These are phyloP conservation scores for Rhyacichthys aspro DNA, from an alignment of 2,797 vertebrate genomes.

Conservation along the genomic window DNA sequence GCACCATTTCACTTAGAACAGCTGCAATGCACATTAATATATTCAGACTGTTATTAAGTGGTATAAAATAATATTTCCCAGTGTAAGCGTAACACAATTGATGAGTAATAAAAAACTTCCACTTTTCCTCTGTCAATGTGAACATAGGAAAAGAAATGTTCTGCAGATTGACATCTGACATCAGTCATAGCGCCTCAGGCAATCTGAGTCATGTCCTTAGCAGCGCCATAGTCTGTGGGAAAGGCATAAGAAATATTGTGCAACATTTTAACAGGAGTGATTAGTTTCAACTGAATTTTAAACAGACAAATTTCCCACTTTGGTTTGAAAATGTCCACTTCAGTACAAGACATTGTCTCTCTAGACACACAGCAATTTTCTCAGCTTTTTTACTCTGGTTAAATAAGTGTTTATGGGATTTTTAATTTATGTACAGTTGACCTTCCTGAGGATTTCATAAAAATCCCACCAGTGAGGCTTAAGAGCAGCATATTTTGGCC, in stretches of 20 bases:
- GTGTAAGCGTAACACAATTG: not conserved
- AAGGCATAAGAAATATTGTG: constrained; percentile 34
- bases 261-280: not conserved
- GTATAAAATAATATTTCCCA: no score
- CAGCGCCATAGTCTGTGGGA: not conserved
- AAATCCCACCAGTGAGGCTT: constrained; percentile 9
- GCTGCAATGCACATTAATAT: not conserved
- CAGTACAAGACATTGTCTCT: no score
- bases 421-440: constrained; percentile 2
- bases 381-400: no score
- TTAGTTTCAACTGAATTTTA: no score
- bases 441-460: constrained; percentile 4
- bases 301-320: no score
- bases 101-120: constrained; percentile 19
- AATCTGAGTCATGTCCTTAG: constrained; percentile 43
- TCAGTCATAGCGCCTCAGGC: constrained; percentile 7
- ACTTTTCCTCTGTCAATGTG: not conserved
- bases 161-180: not conserved
- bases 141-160: not conserved
- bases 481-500: constrained; percentile 48
- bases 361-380: no score
- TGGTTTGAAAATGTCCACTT: no score
- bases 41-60: no score
- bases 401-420: no score
- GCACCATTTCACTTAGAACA: no score